phyloP scores from a whole-genome alignment of 53 echinoderm and acorn worm genomes.

The Apostichopus leukothele region DNA sequence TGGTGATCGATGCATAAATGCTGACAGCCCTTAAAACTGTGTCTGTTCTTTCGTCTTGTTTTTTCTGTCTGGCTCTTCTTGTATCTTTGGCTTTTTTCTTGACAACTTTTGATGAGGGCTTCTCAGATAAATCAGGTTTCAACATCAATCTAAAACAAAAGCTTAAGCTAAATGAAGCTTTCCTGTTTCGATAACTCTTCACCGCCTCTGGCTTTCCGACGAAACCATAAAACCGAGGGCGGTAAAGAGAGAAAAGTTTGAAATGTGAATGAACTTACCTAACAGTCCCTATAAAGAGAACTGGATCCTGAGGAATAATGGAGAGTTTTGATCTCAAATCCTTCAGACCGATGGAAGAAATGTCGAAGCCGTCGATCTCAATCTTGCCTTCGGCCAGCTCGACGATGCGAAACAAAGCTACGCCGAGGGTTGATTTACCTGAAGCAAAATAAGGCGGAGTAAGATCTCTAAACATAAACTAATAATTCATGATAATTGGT shows the following conservation, averaged over 20 bases:
- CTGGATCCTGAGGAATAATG: constrained; percentile 92
- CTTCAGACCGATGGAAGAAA: constrained; percentile 65
- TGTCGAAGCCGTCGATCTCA: constrained; percentile 68
- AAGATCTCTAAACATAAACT: too few relatives aligned
- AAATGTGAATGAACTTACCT: constrained; percentile 49
- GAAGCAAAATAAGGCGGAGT: neutral
- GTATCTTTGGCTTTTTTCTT: too few relatives aligned
- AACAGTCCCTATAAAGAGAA: constrained; percentile 86
- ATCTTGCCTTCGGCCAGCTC: constrained; percentile 65
- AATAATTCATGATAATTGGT: too few relatives aligned
- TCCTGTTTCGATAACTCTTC: too few relatives aligned
- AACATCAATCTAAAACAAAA: neutral
- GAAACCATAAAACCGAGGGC: too few relatives aligned
- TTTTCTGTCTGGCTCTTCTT: too few relatives aligned
- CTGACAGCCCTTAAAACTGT: too few relatives aligned
- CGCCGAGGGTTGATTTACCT: constrained; percentile 77
- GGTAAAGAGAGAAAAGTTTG: too few relatives aligned
- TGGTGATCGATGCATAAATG: too few relatives aligned
- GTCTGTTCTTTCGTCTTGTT: too few relatives aligned
- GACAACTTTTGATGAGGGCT: neutral
- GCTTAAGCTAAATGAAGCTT: too few relatives aligned
- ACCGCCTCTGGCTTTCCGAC: too few relatives aligned
- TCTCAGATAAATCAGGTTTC: neutral
- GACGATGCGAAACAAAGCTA: constrained; percentile 75
- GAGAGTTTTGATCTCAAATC: constrained; percentile 82